A percentile compares a stretch with the other conserved stretches of the same genome.
Evolutionary conservation across 2,113 vertebrate species (phyloP).

Genomic region (Eolophus roseicapilla): DNA sequence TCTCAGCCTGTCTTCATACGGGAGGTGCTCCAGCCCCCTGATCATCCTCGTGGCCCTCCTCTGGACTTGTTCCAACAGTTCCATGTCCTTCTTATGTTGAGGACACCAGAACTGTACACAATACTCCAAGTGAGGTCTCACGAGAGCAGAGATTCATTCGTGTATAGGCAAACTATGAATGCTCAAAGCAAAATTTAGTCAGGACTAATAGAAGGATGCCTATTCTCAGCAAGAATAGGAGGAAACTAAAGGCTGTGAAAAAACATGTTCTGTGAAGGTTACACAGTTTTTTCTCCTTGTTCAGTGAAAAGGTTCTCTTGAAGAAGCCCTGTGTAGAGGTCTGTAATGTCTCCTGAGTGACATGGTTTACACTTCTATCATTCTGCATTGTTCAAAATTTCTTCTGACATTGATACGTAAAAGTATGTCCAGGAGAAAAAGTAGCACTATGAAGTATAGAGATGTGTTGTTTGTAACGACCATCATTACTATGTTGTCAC

Average conservation of each 20-base stretch:
- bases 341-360: background rate
- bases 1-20: no score
- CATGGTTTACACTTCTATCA: background rate
- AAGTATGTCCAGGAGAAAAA: background rate
- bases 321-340: background rate
- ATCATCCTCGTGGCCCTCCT: no score
- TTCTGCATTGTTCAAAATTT: background rate
- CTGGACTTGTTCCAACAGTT: no score
- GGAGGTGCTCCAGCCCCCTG: no score
- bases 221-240: background rate
- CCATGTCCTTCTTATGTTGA: no score
- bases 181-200: background rate
- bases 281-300: background rate
- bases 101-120: no score
- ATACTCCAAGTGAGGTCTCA: no score
- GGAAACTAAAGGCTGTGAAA: background rate
- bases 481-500: background rate
- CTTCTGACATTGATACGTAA: background rate
- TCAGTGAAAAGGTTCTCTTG: background rate
- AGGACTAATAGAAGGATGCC: background rate
- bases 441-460: background rate
- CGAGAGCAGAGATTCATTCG: background rate
- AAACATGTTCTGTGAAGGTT: background rate
- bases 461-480: background rate
- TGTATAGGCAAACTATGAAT: background rate